Evolutionary conservation across 2,113 vertebrate genomes (phyloP).

Genomic region (Pollimyrus isidori): DNA sequence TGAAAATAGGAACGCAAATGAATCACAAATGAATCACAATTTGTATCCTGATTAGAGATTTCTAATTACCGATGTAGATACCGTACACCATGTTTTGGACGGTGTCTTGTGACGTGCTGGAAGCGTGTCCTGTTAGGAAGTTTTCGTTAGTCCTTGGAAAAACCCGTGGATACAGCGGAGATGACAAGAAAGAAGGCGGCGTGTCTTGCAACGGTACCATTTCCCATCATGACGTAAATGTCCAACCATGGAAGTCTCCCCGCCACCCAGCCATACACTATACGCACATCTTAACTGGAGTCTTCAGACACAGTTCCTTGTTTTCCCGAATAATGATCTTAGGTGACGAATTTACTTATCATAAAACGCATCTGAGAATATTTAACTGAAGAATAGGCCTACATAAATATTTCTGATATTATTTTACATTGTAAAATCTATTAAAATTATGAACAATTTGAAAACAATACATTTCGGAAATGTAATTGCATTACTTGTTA

Average conservation of each 20-base stretch:
- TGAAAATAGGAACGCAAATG: not conserved
- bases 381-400: not conserved
- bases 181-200: not conserved
- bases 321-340: not conserved
- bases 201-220: not conserved
- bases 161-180: not conserved
- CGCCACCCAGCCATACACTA: not conserved
- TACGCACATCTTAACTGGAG: not conserved
- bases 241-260: not conserved
- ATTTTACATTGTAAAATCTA: not conserved
- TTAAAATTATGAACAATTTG: not conserved
- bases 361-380: not conserved
- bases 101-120: not conserved
- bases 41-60: not conserved
- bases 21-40: too few species aligned
- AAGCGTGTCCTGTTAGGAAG: constrained; percentile 5
- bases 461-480: not conserved
- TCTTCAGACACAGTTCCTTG: not conserved
- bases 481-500: not conserved
- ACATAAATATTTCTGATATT: not conserved
- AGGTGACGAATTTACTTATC: not conserved
- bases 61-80: not conserved
- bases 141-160: not conserved
- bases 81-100: not conserved
- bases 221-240: not conserved